Percentiles rank a stretch among this genome's conserved stretches.
Conservation (phyloP, 2,113 vertebrate species). For the Grammomys surdaster region DNA sequence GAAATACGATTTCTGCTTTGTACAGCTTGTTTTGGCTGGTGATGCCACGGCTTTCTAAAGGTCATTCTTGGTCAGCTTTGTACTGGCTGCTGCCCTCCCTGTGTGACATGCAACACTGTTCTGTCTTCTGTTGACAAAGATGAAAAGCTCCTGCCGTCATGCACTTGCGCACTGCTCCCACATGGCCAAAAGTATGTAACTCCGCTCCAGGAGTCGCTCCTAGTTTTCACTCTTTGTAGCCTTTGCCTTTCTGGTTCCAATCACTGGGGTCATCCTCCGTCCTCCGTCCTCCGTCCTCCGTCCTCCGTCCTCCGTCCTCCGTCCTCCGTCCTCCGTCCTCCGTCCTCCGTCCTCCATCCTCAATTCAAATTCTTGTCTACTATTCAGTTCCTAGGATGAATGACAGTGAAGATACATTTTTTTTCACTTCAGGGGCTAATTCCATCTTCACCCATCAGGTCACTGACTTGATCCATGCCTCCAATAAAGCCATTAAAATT, state of each 20-base stretch:
- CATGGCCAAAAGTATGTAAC: neutral
- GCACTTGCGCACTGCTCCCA: neutral
- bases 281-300: neutral
- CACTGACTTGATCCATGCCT: neutral
- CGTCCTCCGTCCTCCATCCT: neutral
- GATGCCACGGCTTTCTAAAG: neutral
- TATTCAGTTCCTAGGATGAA: neutral
- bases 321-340: no score
- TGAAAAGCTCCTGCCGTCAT: neutral
- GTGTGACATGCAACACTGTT: neutral
- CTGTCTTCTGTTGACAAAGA: neutral
- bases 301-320: no score
- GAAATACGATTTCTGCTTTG: neutral
- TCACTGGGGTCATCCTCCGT: neutral
- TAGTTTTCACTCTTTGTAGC: neutral
- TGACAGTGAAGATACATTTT: neutral
- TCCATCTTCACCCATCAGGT: neutral
- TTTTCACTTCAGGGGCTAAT: slow-evolving; percentile 4
- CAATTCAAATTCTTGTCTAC: slow-evolving; percentile 19
- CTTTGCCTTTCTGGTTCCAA: neutral
- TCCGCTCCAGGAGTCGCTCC: neutral
- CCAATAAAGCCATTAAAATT: neutral
- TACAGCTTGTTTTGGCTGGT: neutral
- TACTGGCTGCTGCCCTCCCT: neutral
- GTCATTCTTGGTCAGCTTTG: neutral